These are phyloP conservation scores for Enhydra lutris DNA, from an alignment of 2,113 vertebrate genomes.

Conservation along the genomic window DNA sequence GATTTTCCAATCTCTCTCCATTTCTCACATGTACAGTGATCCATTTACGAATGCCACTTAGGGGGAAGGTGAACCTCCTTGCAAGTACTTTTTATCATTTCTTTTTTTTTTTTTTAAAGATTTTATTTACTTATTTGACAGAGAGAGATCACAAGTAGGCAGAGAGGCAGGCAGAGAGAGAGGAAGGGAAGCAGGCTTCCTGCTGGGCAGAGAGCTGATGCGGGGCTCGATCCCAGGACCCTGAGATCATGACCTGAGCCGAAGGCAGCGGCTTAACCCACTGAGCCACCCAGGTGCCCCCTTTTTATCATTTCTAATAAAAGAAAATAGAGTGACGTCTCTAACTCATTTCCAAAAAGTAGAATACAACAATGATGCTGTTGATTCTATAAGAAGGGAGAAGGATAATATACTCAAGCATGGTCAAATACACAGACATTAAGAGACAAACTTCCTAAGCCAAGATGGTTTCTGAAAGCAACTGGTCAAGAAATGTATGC, in stretches of 20 bases:
- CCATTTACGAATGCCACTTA: not conserved
- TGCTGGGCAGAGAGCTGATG: too few relatives aligned
- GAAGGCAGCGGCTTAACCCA: too few relatives aligned
- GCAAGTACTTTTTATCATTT: slow-evolving; percentile 2
- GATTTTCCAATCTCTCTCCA: not conserved
- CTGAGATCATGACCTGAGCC: too few relatives aligned
- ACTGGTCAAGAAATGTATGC: fast-evolving
- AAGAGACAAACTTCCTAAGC: not conserved
- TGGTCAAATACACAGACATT: not conserved
- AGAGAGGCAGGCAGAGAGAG: too few relatives aligned
- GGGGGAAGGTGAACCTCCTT: not conserved
- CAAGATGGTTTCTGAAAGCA: not conserved
- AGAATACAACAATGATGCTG: not conserved
- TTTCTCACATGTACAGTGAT: not conserved
- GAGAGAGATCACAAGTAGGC: too few relatives aligned
- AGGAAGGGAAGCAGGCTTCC: too few relatives aligned
- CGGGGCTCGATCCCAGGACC: too few relatives aligned
- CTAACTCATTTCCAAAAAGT: slow-evolving; percentile 20
- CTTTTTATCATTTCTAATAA: slow-evolving; percentile 2
- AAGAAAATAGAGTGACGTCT: slow-evolving; percentile 1
- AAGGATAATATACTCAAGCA: not conserved
- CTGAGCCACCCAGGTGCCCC: too few relatives aligned
- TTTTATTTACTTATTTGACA: too few relatives aligned
- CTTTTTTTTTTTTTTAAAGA: too few relatives aligned
- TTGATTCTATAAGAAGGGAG: not conserved